Percentiles rank a stretch among this genome's conserved stretches.
phyloP scores from a whole-genome alignment of 2,888 invertebrate genomes.

The Pollenia amentaria region DNA sequence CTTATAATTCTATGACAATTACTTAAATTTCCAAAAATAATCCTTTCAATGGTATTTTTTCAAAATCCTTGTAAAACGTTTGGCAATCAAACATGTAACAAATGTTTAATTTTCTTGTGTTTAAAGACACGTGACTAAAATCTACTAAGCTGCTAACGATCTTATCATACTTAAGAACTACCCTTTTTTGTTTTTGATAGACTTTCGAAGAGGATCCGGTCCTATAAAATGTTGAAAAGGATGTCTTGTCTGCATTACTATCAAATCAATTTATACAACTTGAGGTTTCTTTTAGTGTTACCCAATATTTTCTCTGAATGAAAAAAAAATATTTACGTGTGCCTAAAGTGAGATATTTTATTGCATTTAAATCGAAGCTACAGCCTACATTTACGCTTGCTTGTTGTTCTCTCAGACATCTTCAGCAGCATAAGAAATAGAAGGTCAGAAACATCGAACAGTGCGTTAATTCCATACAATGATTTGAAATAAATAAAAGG shows the following conservation, averaged over 20 bases:
- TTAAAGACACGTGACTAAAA: constrained; percentile 63
- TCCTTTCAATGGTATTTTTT: constrained; percentile 50
- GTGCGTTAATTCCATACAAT: no score
- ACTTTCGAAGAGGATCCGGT: background rate
- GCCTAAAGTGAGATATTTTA: constrained; percentile 31
- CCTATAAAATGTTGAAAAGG: background rate
- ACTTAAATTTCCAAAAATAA: constrained; percentile 40
- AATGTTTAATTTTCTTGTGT: constrained; percentile 22
- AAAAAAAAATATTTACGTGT: constrained; percentile 28
- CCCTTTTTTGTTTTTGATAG: constrained; percentile 20
- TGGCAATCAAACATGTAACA: constrained; percentile 22
- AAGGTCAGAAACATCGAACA: no score
- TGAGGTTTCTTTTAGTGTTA: constrained; percentile 5
- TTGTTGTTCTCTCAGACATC: no score
- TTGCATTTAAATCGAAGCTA: no score
- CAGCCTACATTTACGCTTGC: no score
- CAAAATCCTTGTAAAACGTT: background rate
- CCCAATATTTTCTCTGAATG: background rate
- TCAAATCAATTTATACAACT: background rate
- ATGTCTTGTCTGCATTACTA: background rate
- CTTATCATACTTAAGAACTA: constrained; percentile 25
- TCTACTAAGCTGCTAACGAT: constrained; percentile 33
- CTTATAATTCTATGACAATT: constrained; percentile 31
- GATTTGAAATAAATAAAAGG: no score
- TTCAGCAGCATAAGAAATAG: no score